Evolutionary conservation across 2,888 invertebrate genomes (phyloP).

Genomic region (Incurvaria masculella): DNA sequence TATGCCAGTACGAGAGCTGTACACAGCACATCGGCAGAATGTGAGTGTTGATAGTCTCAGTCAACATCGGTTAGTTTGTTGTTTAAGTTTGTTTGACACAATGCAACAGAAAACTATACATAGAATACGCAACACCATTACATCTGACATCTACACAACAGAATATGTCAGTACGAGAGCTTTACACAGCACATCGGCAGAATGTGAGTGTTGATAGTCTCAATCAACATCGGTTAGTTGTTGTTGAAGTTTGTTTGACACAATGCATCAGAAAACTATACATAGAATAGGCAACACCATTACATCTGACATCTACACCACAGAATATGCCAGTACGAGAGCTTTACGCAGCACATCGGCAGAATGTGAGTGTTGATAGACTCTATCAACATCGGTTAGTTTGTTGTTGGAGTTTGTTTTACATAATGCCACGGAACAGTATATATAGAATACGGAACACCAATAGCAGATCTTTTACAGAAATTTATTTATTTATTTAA

Average conservation of each 20-base stretch:
- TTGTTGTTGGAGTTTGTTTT: neutral
- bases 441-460: too few relatives aligned
- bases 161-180: slow-evolving; percentile 73
- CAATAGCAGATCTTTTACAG: too few relatives aligned
- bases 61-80: too few relatives aligned
- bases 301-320: too few relatives aligned
- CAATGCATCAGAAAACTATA: neutral
- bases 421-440: neutral
- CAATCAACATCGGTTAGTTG: too few relatives aligned
- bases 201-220: slow-evolving; percentile 41
- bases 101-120: neutral
- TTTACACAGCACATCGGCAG: slow-evolving; percentile 86
- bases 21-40: slow-evolving; percentile 88
- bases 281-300: too few relatives aligned
- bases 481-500: too few relatives aligned
- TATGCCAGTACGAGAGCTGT: slow-evolving; percentile 72
- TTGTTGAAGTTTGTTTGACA: neutral
- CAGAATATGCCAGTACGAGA: slow-evolving; percentile 75
- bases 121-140: neutral
- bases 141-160: too few relatives aligned
- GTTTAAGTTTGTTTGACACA: neutral
- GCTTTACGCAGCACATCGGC: slow-evolving; percentile 84
- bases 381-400: too few relatives aligned
- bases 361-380: slow-evolving; percentile 52
- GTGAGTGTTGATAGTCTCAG: slow-evolving; percentile 21